Conservation (phyloP, 1,140 invertebrate species). For the Lepidurus couesii region DNA sequence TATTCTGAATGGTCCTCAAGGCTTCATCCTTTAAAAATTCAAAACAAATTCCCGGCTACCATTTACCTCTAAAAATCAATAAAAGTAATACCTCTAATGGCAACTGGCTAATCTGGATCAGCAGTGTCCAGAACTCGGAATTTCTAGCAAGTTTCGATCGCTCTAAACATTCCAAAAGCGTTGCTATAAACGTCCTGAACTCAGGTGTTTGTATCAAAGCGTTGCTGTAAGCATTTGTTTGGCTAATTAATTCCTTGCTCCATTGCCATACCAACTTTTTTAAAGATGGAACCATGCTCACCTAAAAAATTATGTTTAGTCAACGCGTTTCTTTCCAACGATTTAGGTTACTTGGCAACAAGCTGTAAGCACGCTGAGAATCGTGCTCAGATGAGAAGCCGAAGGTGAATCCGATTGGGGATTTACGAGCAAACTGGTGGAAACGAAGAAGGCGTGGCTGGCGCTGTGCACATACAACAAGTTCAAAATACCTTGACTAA, state of each 20-base stretch:
- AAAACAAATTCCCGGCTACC: not conserved
- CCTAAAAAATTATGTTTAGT: not conserved
- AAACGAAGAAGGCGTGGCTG: conserved; percentile 10
- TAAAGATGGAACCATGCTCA: not conserved
- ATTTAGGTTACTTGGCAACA: not conserved
- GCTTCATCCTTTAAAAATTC: not conserved
- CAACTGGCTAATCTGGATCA: not conserved
- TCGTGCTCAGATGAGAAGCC: not conserved
- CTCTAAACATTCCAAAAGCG: not conserved
- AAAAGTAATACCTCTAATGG: not conserved
- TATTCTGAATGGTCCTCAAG: not conserved
- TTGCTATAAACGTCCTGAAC: not conserved
- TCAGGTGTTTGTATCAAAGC: not conserved
- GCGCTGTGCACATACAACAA: not conserved
- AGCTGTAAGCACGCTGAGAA: not conserved
- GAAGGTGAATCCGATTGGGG: not conserved
- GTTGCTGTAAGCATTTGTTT: not conserved
- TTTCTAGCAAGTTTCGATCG: not conserved
- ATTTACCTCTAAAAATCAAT: not conserved
- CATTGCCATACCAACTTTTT: not conserved
- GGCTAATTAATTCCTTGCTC: not conserved
- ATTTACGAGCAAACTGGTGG: not conserved
- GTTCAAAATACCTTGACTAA: conserved; percentile 4
- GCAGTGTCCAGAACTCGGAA: not conserved
- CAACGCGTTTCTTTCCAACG: too few species aligned